Evolutionary conservation across 2,888 invertebrate genomes (phyloP), one percentile per base, ranked within the genome.

Genomic region (Xiphydria camelus): DNA sequence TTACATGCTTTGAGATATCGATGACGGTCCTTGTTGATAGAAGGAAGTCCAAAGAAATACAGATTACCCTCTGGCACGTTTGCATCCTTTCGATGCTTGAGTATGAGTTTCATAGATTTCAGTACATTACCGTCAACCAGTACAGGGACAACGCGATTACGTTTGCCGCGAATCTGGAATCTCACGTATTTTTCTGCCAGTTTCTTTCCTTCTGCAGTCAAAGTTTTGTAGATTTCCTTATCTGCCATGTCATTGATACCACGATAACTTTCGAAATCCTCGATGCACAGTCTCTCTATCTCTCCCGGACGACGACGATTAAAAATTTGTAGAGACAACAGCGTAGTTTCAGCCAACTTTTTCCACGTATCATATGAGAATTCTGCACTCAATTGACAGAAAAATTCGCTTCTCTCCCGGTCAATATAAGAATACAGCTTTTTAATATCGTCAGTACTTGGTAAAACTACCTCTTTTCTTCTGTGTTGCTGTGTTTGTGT

Each of bases 231-330:
- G 1, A 39, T 25, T 12, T 59, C 56, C 4, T 42, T 47, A 25
- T 57, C n/a, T n/a, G n/a, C n/a, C n/a, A n/a, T n/a, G 36, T 37
- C 25, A 35, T 44, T 49, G 7, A 62, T 55, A 2, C 53, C 39
- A 18, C 49, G 48, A 29, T 51, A 49, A 7, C 38, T 48, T 2
- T 45, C 23, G n/a, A 56, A 62, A 49, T 59, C 51, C 7, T 59
- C 46, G 0, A 61, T 31, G 2, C 45, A 35, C 2, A 55, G 12
- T 4, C 57, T 23, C 40, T 61, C 56, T 1, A 55, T 48, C 40
- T 61, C 59, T 1, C 61, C 60, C 0, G 61, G 37, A 4, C 61
- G 35, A 4, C 59, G 51, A 17, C 56, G 56, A 47, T 61, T 60
- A 22, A 61, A 61, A 4, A 59, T n/a, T 35, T 56, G 55, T 4